Evolutionary conservation across 2,113 vertebrate species (phyloP).

Genomic region (Gila orcuttii): DNA sequence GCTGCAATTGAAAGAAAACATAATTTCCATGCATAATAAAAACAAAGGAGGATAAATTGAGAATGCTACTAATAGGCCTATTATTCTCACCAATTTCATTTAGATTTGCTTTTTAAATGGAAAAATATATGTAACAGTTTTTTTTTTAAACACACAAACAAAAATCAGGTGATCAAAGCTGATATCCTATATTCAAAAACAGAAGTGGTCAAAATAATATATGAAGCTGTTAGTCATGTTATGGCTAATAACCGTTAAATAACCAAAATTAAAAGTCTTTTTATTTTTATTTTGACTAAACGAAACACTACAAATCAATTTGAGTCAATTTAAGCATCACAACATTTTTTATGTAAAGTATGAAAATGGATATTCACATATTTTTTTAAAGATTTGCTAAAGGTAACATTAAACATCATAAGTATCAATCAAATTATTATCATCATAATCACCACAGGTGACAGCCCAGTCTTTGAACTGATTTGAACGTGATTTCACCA

Average conservation of each 20-base stretch:
- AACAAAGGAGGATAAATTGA: constrained; percentile 58
- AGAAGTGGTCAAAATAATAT: not conserved
- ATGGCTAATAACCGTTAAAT: not conserved
- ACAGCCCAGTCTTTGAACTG: not conserved
- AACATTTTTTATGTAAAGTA: not conserved
- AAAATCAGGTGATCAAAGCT: too few relatives aligned
- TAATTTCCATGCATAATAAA: constrained; percentile 72
- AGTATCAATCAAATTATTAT: not conserved
- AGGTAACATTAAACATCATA: not conserved
- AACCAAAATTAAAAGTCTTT: not conserved
- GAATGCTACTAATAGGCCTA: not conserved
- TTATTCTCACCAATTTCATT: constrained; percentile 39
- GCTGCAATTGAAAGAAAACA: constrained; percentile 46
- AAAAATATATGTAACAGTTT: constrained; percentile 60
- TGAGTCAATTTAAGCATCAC: not conserved
- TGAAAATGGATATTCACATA: not conserved
- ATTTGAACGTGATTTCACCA: too few relatives aligned
- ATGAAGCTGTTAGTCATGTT: not conserved
- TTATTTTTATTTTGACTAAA: too few relatives aligned
- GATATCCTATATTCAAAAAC: not conserved
- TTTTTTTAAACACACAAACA: too few relatives aligned
- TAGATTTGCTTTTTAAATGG: not conserved
- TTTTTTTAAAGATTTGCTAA: not conserved
- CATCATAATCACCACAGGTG: not conserved
- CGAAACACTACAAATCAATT: too few relatives aligned